phyloP scores from a whole-genome alignment of 2,113 vertebrate species.

The Mustela nigripes region DNA sequence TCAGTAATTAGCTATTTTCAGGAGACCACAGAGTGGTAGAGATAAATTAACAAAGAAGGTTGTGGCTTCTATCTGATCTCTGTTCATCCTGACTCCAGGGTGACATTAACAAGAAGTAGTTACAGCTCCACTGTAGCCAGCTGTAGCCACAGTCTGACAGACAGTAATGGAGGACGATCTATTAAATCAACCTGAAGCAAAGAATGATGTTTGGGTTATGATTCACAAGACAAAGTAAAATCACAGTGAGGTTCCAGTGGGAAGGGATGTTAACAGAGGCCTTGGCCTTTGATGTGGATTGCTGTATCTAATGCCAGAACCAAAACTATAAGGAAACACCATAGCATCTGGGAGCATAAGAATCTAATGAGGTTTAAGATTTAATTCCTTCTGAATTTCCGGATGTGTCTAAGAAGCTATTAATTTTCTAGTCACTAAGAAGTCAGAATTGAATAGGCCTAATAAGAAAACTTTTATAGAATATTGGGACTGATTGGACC shows the following conservation, averaged over 20 bases:
- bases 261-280: neutral
- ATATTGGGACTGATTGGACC: neutral
- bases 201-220: neutral
- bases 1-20: conserved; percentile 59
- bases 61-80: neutral
- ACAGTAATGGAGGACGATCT: neutral
- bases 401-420: neutral
- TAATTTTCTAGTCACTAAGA: neutral
- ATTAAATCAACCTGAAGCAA: conserved; percentile 33
- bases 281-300: neutral
- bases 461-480: neutral
- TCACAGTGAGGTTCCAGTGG: neutral
- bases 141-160: neutral
- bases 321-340: neutral
- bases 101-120: conserved; percentile 21
- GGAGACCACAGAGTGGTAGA: neutral
- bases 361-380: neutral
- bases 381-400: conserved; percentile 29
- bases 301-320: neutral
- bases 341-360: neutral
- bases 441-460: neutral
- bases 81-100: neutral
- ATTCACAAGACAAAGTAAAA: conserved; percentile 13
- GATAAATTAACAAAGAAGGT: conserved; percentile 39
- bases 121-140: neutral